Evolutionary conservation across 23 tunicate genomes (phyloP).

Genomic region (Ascidia mentula): DNA sequence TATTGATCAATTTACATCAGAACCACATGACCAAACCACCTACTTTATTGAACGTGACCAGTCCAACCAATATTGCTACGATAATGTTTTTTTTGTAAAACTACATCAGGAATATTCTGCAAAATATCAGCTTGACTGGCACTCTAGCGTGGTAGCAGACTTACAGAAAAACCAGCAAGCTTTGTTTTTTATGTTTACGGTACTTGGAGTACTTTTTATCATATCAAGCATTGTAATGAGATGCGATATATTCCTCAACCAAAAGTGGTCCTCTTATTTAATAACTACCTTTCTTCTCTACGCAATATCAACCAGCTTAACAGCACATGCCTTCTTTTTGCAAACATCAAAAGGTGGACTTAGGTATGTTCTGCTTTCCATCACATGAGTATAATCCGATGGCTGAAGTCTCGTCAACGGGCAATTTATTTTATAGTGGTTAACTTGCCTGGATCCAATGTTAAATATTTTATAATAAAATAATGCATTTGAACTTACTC

Average conservation of each 20-base stretch:
- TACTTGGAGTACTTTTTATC: conserved; percentile 73
- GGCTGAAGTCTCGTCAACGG: too few relatives aligned
- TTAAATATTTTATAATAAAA: too few relatives aligned
- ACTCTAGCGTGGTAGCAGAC: conserved; percentile 1
- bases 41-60: too few relatives aligned
- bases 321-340: conserved; percentile 66
- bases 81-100: conserved; percentile 15
- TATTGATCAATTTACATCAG: too few relatives aligned
- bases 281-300: conserved; percentile 58
- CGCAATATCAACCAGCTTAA: conserved; percentile 69
- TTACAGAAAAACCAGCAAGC: conserved; percentile 64
- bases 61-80: conserved; percentile 5
- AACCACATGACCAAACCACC: too few relatives aligned
- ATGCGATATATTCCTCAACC: conserved; percentile 66
- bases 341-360: conserved; percentile 53
- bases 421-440: too few relatives aligned
- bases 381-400: too few relatives aligned
- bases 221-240: conserved; percentile 71
- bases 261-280: conserved; percentile 84
- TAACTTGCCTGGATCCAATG: too few relatives aligned
- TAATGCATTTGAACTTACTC: too few relatives aligned
- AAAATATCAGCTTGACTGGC: conserved; percentile 49
- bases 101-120: conserved; percentile 19
- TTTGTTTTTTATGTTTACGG: conserved; percentile 80
- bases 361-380: conserved; percentile 42